Evolutionary conservation across 2,113 vertebrate genomes (phyloP).

Genomic region (Gavia stellata): DNA sequence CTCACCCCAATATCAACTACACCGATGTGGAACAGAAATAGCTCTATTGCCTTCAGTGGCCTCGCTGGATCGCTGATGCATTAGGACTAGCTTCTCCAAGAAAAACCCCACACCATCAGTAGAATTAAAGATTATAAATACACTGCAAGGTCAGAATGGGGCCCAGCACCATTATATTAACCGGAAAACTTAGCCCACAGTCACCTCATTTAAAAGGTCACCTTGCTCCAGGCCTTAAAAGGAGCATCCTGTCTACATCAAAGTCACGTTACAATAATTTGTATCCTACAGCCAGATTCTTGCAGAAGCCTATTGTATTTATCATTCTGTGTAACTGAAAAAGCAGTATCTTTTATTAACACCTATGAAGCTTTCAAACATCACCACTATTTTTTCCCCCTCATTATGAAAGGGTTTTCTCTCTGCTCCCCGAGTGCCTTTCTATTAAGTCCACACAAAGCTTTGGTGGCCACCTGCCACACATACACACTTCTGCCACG

Average conservation of each 20-base stretch:
- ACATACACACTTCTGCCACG: slow-evolving; percentile 2
- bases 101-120: not conserved
- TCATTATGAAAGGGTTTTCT: slow-evolving; percentile 53
- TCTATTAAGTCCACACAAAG: slow-evolving; percentile 56
- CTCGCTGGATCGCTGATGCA: not conserved
- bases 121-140: not conserved
- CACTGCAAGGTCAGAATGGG: not conserved
- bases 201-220: slow-evolving; percentile 8
- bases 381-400: slow-evolving; percentile 7
- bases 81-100: not conserved
- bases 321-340: slow-evolving; percentile 16
- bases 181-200: not conserved
- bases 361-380: slow-evolving; percentile 43
- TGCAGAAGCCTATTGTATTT: slow-evolving; percentile 53
- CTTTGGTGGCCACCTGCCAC: slow-evolving; percentile 45
- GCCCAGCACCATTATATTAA: not conserved
- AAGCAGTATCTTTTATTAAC: slow-evolving; percentile 52
- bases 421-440: not conserved
- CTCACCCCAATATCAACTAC: accelerated
- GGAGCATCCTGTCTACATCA: not conserved
- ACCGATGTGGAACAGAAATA: not conserved
- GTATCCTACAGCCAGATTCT: not conserved
- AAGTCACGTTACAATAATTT: slow-evolving; percentile 4
- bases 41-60: not conserved
- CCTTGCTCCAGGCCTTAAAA: not conserved